Conservation (phyloP, 2,797 vertebrate genomes). For the Hippoglossus hippoglossus region DNA sequence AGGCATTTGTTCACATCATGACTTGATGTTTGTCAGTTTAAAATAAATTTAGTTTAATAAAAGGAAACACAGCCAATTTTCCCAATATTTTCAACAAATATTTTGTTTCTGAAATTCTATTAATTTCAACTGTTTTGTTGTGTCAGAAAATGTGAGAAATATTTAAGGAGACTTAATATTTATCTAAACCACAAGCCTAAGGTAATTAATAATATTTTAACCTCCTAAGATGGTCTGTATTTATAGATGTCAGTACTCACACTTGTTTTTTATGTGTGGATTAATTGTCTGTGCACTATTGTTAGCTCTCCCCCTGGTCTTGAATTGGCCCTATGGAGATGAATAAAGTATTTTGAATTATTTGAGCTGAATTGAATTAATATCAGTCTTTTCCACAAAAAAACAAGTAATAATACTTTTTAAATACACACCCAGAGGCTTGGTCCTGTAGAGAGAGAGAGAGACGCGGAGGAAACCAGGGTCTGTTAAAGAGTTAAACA, state of each 20-base stretch:
- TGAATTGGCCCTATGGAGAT: too few species aligned
- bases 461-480: not conserved
- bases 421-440: not conserved
- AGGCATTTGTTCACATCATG: not conserved
- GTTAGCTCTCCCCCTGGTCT: too few species aligned
- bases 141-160: not conserved
- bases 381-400: not conserved
- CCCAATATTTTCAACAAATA: too few species aligned
- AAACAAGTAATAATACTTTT: not conserved
- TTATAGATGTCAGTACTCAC: too few species aligned
- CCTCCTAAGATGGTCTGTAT: too few species aligned
- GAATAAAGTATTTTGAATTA: too few species aligned
- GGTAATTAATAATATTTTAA: not conserved
- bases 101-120: not conserved
- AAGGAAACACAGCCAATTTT: not conserved
- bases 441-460: not conserved
- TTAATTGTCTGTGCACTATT: too few species aligned
- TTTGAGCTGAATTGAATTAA: not conserved
- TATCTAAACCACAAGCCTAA: not conserved
- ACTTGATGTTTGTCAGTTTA: not conserved
- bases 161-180: not conserved
- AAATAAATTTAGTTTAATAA: not conserved
- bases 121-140: not conserved
- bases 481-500: conserved; percentile 66
- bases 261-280: too few species aligned